Percentiles rank a stretch among this genome's conserved stretches.
Evolutionary conservation across 2,888 invertebrate species (phyloP).

Genomic region (Leucozona laternaria): DNA sequence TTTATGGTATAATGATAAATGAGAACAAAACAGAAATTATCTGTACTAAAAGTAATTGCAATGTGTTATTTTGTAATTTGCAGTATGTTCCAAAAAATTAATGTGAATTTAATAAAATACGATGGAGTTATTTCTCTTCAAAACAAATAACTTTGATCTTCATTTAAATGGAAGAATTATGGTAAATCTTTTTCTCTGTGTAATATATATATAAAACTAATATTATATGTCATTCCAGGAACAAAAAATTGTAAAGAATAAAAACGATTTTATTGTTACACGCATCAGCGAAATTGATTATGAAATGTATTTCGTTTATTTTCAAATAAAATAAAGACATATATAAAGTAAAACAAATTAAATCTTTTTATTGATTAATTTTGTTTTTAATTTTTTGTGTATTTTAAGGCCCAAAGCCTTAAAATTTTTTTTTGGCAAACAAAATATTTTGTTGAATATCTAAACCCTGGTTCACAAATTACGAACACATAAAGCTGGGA

Average conservation of each 20-base stretch:
- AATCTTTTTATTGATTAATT: background rate
- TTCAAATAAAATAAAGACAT: conserved; percentile 71
- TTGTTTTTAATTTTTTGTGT: background rate
- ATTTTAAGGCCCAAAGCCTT: too few species aligned
- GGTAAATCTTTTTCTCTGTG: conserved; percentile 62
- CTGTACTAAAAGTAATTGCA: conserved; percentile 32
- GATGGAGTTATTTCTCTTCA: conserved; percentile 28
- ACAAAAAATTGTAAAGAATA: conserved; percentile 38
- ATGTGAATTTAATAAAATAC: conserved; percentile 44
- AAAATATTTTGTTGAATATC: too few species aligned
- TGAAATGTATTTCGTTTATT: conserved; percentile 65
- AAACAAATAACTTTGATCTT: conserved; percentile 41
- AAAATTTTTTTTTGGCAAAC: too few species aligned
- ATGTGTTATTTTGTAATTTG: conserved; percentile 43
- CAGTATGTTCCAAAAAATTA: conserved; percentile 34
- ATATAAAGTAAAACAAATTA: conserved; percentile 53
- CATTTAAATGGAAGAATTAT: conserved; percentile 43
- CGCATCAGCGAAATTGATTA: conserved; percentile 58
- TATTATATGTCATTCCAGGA: conserved; percentile 73
- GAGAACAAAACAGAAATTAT: conserved; percentile 23
- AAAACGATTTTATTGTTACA: conserved; percentile 54
- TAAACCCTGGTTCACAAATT: too few species aligned
- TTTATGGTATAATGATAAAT: conserved; percentile 44
- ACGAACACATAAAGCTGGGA: too few species aligned
- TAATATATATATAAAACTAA: conserved; percentile 72